These are phyloP conservation scores for Monochamus alternatus DNA, from an alignment of 2,888 invertebrate species.

Conservation along the genomic window DNA sequence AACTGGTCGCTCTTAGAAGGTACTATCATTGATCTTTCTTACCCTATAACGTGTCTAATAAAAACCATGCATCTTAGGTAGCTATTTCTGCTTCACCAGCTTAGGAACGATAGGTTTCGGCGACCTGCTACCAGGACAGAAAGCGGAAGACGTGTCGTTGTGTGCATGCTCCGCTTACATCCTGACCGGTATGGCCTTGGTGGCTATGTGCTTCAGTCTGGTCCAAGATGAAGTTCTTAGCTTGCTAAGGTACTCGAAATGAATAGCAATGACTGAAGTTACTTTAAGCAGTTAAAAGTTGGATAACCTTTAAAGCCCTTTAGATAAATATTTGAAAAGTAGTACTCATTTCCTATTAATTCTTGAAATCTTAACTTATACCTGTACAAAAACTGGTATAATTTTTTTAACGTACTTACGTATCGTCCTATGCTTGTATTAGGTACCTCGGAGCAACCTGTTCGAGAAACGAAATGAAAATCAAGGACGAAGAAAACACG, in stretches of 20 bases:
- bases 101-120: constrained; percentile 89
- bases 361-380: too few relatives aligned
- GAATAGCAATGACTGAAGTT: too few relatives aligned
- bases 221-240: constrained; percentile 80
- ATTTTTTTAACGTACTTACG: too few relatives aligned
- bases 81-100: constrained; percentile 85
- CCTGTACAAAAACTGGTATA: too few relatives aligned
- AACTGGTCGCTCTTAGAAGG: constrained; percentile 94
- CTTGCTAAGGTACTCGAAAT: constrained; percentile 24
- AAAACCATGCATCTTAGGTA: constrained; percentile 57
- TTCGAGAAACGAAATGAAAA: constrained; percentile 59
- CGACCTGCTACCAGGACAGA: constrained; percentile 81
- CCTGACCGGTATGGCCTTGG: constrained; percentile 87
- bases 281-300: too few relatives aligned
- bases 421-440: neutral
- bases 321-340: too few relatives aligned
- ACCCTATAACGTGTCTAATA: neutral
- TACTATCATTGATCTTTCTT: constrained; percentile 10
- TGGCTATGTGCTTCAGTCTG: constrained; percentile 91
- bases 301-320: too few relatives aligned
- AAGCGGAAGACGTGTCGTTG: constrained; percentile 78
- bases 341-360: too few relatives aligned
- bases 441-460: constrained; percentile 67
- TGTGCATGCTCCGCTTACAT: constrained; percentile 88
- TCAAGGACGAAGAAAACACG: constrained; percentile 71